These are phyloP conservation scores for Hassar affinis DNA, from an alignment of 2,113 vertebrate genomes.

Conservation along the genomic window DNA sequence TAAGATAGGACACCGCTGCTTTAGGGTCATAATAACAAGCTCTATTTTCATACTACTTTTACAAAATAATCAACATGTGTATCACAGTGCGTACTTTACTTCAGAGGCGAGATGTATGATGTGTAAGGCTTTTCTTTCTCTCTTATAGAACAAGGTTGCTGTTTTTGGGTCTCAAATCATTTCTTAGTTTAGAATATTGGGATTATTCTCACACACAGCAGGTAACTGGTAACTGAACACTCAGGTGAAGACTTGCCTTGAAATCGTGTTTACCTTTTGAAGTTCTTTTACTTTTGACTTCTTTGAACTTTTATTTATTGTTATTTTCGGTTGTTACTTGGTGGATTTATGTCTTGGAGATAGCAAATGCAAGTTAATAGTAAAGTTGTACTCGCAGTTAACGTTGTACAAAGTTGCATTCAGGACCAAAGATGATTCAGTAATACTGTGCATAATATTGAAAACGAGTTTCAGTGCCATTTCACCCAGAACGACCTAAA, in stretches of 20 bases:
- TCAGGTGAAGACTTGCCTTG: background rate
- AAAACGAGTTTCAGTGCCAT: background rate
- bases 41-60: background rate
- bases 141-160: background rate
- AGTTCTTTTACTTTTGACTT: background rate
- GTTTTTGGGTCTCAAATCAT: background rate
- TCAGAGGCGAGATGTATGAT: background rate
- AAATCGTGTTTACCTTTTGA: background rate
- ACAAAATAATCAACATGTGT: background rate
- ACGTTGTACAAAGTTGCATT: constrained; percentile 1
- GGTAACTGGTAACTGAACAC: background rate
- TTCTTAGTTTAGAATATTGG: background rate
- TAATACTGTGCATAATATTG: background rate
- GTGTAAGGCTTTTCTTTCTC: background rate
- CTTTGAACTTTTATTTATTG: constrained; percentile 12
- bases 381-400: background rate
- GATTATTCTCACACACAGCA: background rate
- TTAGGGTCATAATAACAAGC: background rate
- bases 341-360: background rate
- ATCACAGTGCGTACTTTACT: background rate
- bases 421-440: constrained; percentile 12
- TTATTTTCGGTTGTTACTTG: background rate
- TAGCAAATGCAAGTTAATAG: background rate
- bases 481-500: background rate
- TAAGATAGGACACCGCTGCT: too few species aligned